A percentile compares a stretch with the other conserved stretches of the same genome.
phyloP scores from a whole-genome alignment of 2,113 vertebrate genomes.

The Tupaia tana region DNA sequence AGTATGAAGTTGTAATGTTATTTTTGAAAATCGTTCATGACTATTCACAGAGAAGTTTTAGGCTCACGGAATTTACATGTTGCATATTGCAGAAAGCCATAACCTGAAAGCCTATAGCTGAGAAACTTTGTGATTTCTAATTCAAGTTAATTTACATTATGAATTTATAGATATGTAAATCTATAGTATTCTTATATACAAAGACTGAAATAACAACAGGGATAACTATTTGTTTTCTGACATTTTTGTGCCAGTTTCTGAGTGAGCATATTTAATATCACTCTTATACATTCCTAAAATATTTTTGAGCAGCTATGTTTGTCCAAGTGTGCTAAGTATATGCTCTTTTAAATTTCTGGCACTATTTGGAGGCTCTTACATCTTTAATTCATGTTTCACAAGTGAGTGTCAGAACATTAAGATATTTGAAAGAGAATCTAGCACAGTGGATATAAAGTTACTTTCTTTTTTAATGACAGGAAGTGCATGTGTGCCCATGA shows the following conservation, averaged over 20 bases:
- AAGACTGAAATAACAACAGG: background rate
- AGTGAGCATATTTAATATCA: background rate
- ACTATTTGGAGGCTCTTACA: background rate
- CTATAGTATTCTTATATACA: background rate
- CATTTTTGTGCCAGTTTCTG: background rate
- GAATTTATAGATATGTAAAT: conserved; percentile 1
- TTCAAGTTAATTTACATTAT: background rate
- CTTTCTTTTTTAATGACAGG: no score
- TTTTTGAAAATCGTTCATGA: conserved; percentile 56
- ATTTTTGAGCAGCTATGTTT: background rate
- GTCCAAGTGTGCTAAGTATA: background rate
- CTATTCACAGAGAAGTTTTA: conserved; percentile 62
- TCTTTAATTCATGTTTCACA: background rate
- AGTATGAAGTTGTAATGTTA: conserved; percentile 55
- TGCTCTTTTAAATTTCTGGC: background rate
- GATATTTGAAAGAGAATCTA: background rate
- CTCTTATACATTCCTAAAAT: background rate
- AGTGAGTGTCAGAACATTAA: background rate
- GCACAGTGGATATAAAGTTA: background rate
- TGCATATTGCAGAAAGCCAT: conserved; percentile 1
- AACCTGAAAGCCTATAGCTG: conserved; percentile 55
- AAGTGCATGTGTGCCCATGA: no score
- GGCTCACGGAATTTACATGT: conserved; percentile 56
- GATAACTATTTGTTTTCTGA: background rate
- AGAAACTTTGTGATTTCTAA: conserved; percentile 23